These are phyloP conservation scores for Brachionus angularis DNA, from an alignment of 1,140 invertebrate genomes.

Conservation along the genomic window DNA sequence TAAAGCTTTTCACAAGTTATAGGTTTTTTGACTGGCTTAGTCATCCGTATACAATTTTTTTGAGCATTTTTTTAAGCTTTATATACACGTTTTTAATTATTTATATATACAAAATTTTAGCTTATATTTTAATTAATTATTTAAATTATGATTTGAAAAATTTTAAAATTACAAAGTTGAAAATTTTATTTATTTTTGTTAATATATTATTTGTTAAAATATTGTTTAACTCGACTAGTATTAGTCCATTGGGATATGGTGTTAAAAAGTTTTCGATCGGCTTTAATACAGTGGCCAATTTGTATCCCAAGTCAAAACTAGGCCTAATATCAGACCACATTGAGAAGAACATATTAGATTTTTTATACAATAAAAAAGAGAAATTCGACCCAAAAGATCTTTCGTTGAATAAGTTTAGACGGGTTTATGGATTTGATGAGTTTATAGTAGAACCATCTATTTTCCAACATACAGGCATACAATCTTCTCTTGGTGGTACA, in stretches of 20 bases:
- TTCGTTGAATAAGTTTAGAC: background rate
- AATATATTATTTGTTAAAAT: background rate
- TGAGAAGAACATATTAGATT: background rate
- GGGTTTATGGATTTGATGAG: background rate
- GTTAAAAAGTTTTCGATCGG: conserved; percentile 22
- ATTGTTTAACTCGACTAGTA: background rate
- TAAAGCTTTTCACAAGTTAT: conserved; percentile 43
- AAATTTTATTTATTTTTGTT: background rate
- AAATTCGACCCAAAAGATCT: conserved; percentile 20
- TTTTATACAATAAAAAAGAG: background rate
- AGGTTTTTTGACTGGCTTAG: conserved; percentile 18
- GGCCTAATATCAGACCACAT: background rate
- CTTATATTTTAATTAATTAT: background rate
- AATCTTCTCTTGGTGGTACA: conserved; percentile 16
- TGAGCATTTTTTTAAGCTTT: background rate
- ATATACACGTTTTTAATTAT: background rate
- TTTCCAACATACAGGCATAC: conserved; percentile 30
- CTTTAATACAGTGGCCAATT: conserved; percentile 31
- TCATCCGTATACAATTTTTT: background rate
- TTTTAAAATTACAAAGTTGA: background rate
- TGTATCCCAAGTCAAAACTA: conserved; percentile 14
- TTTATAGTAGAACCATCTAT: conserved; percentile 37
- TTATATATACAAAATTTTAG: background rate
- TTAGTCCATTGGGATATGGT: conserved; percentile 12
- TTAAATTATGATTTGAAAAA: background rate